Evolutionary conservation across 2,888 invertebrate species (phyloP), one percentile per base, ranked within the genome.

Genomic region (Dyspetes luteomarginatus): DNA sequence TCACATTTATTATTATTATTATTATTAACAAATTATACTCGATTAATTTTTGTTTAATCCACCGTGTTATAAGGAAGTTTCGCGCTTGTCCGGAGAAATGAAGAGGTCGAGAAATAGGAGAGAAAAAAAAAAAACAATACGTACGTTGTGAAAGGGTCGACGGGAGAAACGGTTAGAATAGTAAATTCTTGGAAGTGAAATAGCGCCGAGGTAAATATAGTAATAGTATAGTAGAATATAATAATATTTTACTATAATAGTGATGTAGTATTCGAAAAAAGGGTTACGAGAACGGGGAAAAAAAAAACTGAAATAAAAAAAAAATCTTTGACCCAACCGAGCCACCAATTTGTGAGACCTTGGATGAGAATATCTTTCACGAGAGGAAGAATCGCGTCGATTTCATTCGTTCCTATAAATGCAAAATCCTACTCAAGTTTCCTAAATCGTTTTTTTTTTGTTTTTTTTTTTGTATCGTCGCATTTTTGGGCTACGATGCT

Each of bases 171-270:
- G 67, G 67, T 73, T 68, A 9, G 55, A 62, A 78, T 78, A 68
- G 78, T 69, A 69, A 78, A 64, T 78, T 78, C 78, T 68, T 64
- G 48, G 74, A 68, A 78, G 68, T 41, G 62, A 68, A 68, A 67
- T 78, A 73, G 73, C 68, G 67, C 60, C 67, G 50, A 52, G 68
- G 73, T 73, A 52, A 45, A 67, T 73, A 64, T 69, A 78, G 78
- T 78, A 74, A 78, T 64, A 50, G 45, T 55, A 41, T 68, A 58
- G 55, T 74, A 56, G 24, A n/a, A 56, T 67, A 72, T 52, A 26
- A 52, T 60, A 72, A 50, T 50, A 65, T 36, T 36, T 12, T 36
- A 4, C 36, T 36, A 36, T 36, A 36, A 36, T 36, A 7, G 36
- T 36, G n/a, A 36, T 12, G 36, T 36, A 36, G n/a, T 30, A 30